phyloP scores from a whole-genome alignment of 2,888 invertebrate species.

The Mesochorus sp. region DNA sequence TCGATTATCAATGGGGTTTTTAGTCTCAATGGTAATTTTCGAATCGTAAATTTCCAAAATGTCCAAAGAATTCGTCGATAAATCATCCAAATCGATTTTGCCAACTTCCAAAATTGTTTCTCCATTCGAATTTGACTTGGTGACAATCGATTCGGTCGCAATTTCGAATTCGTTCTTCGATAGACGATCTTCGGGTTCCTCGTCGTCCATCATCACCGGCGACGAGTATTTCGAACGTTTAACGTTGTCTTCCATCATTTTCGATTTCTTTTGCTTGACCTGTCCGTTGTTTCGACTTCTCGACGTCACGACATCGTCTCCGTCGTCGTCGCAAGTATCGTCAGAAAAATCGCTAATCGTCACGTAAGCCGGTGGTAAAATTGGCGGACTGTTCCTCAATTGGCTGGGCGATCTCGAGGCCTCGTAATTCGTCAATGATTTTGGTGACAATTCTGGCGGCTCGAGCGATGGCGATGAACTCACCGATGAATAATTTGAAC shows the following conservation, averaged over 20 bases:
- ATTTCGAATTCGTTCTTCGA: slow-evolving; percentile 11
- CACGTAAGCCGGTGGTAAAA: slow-evolving; percentile 68
- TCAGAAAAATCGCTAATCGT: slow-evolving; percentile 55
- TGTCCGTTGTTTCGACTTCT: not conserved
- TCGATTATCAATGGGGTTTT: not conserved
- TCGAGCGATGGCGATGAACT: slow-evolving; percentile 65
- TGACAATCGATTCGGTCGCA: not conserved
- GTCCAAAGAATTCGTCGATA: not conserved
- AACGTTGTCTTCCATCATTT: no score
- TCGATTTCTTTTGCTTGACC: not conserved
- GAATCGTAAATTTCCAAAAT: slow-evolving; percentile 35
- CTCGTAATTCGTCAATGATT: slow-evolving; percentile 60
- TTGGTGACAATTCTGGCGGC: slow-evolving; percentile 73
- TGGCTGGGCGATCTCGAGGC: slow-evolving; percentile 53
- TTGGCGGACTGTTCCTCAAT: slow-evolving; percentile 70
- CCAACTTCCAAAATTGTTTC: not conserved
- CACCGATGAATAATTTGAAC: slow-evolving; percentile 38
- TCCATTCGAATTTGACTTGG: not conserved
- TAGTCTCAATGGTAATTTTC: slow-evolving; percentile 16
- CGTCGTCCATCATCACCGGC: not conserved
- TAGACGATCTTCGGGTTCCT: not conserved
- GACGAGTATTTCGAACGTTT: not conserved
- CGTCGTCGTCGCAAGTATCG: slow-evolving; percentile 35
- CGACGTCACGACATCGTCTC: not conserved
- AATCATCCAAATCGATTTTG: slow-evolving; percentile 25